Evolutionary conservation across 2,797 vertebrate species (phyloP), one percentile per base, ranked within the genome.

Genomic region (Buphagus erythrorhynchus): DNA sequence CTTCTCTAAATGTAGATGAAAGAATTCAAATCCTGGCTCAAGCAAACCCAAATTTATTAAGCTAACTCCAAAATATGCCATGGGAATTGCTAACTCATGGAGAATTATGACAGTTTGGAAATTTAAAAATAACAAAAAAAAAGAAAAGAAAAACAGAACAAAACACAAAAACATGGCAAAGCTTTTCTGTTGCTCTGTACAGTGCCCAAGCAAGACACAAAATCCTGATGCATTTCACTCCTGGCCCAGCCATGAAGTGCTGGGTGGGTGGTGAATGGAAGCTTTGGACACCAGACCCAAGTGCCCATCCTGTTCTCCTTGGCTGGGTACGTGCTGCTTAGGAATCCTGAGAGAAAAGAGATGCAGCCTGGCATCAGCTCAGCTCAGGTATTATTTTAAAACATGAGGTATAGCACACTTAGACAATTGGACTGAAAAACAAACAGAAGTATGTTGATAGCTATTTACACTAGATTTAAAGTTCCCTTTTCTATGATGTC

Each of bases 401-500:
- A 97, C 42, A 94, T 22, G 14, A 92, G n/a, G 43, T 86, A 85
- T 58, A 97, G 91, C 91, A 87, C 55, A 54, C 87, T 97, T 92
- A 96, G 95, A 93, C 92, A 94, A 97, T 33, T 85, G 94, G 72
- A 95, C 95, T 54, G 96, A 97, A 98, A 98, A 97, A 63, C 97
- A 98, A 98, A 98, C 91, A 98, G 87, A 93, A 96, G 92, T 97
- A 92, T 68, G 81, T 42, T 95, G 87, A 77, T 92, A 88, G 38
- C 31, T 98, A 58, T 98, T 98, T 97, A 93, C 97, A 88, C 65
- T 97, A 66, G 96, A 86, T 74, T 98, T 97, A 95, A 59, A 79
- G 42, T 89, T 94, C 73, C 55, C 91, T 94, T 94, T 97, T 87
- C 86, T 91, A 86, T 52, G 66, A 94, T 85, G 95, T 92, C 87